Base-by-base conservation (phyloP, 2,888 invertebrate species). In the Andrena fulva region DNA sequence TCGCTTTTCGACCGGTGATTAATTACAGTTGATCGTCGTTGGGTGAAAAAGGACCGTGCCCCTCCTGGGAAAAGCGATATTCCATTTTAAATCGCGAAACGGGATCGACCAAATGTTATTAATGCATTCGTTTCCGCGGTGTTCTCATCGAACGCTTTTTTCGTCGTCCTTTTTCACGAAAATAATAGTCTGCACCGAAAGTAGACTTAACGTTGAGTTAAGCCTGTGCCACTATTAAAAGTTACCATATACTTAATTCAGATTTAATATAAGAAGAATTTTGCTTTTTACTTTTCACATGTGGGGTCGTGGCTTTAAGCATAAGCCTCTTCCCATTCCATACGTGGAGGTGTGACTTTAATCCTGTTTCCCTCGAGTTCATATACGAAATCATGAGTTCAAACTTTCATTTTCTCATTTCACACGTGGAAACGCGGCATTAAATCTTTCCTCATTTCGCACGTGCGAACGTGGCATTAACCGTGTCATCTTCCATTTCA, bases 1-100 rank as follows among this genome's bases (percentile, higher is more conserved):
- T 59, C n/a, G 42, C 3, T 59, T 59, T 69, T 35, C n/a, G 68
- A 8, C 8, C 33, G 69, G 29, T 74, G 74, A 74, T 74, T 74
- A 67, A 67, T 74, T 59, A 48, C 33, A 12, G 3, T 50, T 31
- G 27, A 12, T 60, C 48, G n/a, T 16, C 42, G 5, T 16, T 48
- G n/a, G 12, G n/a, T n/a, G 10, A 20, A 59, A 31, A 33, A 33
- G 35, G 1, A 56, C 24, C 27, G 24, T 24, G 56, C 1, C 24
- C 56, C 56, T 27, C 20, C 24, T 56, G 24, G 56, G 24, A 56
- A 27, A 56, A 4, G 54, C 54, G 20, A 54, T 42, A 24, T 54
- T n/a, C 24, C 24, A 64, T 56, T 56, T 56, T 56, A 56, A 56
- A 56, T 56, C 24, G 56, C 56, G 56, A 24, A 56, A 27, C 24